These are phyloP conservation scores for Troides aeacus DNA, from an alignment of 2,888 invertebrate genomes.

Conservation along the genomic window DNA sequence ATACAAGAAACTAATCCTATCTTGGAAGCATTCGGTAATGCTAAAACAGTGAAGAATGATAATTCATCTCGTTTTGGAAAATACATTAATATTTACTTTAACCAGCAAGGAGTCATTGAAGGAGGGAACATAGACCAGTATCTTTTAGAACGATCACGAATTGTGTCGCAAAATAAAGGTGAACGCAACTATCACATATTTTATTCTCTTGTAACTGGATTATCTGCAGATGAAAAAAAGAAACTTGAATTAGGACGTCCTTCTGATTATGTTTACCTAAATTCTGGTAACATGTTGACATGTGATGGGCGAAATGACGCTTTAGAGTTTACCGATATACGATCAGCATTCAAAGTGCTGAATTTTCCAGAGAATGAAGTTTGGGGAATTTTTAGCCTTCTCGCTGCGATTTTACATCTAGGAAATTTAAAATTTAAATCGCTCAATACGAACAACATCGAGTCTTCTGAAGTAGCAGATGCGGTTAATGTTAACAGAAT, in stretches of 20 bases:
- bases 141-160: conserved; percentile 94
- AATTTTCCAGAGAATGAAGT: conserved; percentile 92
- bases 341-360: conserved; percentile 95
- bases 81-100: conserved; percentile 95
- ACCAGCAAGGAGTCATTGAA: conserved; percentile 90
- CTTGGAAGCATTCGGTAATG: conserved; percentile 98
- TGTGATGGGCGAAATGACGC: conserved; percentile 92
- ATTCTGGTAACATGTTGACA: conserved; percentile 86
- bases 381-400: conserved; percentile 89
- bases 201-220: conserved; percentile 92
- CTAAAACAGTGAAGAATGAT: conserved; percentile 96
- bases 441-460: conserved; percentile 88
- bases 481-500: conserved; percentile 83
- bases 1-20: conserved; percentile 98
- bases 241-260: conserved; percentile 87
- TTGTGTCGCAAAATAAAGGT: conserved; percentile 92
- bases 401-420: conserved; percentile 93
- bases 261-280: conserved; percentile 89
- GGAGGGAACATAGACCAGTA: conserved; percentile 97
- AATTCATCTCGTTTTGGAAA: conserved; percentile 98
- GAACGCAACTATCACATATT: conserved; percentile 98
- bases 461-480: conserved; percentile 92
- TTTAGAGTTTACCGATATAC: conserved; percentile 91
- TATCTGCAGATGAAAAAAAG: conserved; percentile 88
- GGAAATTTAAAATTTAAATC: conserved; percentile 94